Base-by-base conservation (phyloP, 2,888 invertebrate species). In the Pristionchus arcanus region DNA sequence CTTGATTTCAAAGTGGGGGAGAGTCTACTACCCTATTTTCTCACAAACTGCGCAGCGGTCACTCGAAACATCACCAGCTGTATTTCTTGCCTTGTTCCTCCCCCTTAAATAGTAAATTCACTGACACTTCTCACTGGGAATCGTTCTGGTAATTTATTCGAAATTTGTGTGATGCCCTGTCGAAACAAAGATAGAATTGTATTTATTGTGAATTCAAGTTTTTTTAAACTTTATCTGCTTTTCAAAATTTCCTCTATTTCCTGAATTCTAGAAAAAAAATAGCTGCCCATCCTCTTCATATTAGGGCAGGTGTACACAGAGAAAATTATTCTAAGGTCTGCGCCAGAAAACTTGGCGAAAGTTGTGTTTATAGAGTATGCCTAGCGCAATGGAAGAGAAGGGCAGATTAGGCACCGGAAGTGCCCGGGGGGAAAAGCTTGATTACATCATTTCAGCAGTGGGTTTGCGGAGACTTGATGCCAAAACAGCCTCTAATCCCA, bases 81-180 rank as follows among this genome's bases (percentile, higher is more conserved):
- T 13, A n/a, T 28, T n/a, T 16, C 28, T 28, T 28, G n/a, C 25
- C 13, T 9, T 28, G 31, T 34, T 28, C 11, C 37, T 7, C 74
- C 11, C 11, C 74, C n/a, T n/a, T 81, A 81, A 81, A 81, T 81
- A 13, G 81, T 49, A 53, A 81, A 81, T 81, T 81, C 28, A 34
- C 25, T 11, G 71, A 15, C 28, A 37, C 13, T 9, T 37, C 25
- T 74, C 37, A 11, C 37, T 19, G 7, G 15, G 71, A 16, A 71
- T 55, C 55, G 55, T 5, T 28, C 68, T 13, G 28, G 13, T n/a
- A 28, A 15, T 49, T 49, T 49, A 49, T 49, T 49, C 42, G 42
- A 68, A 28, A 28, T 68, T 68, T 5, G 28, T 68, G 42, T 49
- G 42, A 9, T 11, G 11, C 42, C 42, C 42, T 49, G 7, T 13